Evolutionary conservation across 64 coral and sea anemone genomes (phyloP).

Genomic region (Pachyseris speciosa): DNA sequence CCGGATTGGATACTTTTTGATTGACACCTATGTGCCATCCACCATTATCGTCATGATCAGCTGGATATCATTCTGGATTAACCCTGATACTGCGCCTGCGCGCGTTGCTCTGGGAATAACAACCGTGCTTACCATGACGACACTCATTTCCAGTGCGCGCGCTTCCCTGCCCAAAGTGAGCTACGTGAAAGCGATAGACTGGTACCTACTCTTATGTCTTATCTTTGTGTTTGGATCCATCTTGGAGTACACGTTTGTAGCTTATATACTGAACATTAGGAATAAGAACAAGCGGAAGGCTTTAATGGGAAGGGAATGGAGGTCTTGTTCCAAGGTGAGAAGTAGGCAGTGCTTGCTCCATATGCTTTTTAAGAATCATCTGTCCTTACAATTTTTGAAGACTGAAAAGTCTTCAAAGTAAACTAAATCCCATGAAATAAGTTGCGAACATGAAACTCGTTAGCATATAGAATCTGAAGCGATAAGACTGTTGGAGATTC

Average conservation of each 20-base stretch:
- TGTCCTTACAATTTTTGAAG: too few relatives aligned
- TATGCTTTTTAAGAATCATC: too few relatives aligned
- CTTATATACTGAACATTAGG: slow-evolving; percentile 54
- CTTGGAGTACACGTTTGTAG: slow-evolving; percentile 94
- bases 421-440: too few relatives aligned
- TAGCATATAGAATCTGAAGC: too few relatives aligned
- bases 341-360: neutral
- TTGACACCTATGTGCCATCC: slow-evolving; percentile 96
- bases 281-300: slow-evolving; percentile 21
- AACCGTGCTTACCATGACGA: slow-evolving; percentile 98
- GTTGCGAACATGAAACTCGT: too few relatives aligned
- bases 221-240: slow-evolving; percentile 98
- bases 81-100: slow-evolving; percentile 91
- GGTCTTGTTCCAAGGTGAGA: neutral
- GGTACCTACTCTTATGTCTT: slow-evolving; percentile 85
- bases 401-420: too few relatives aligned
- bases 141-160: slow-evolving; percentile 85
- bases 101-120: slow-evolving; percentile 97
- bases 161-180: slow-evolving; percentile 90
- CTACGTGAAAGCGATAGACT: slow-evolving; percentile 99
- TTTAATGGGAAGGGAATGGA: neutral
- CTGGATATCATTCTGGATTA: slow-evolving; percentile 99
- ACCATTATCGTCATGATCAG: slow-evolving; percentile 95
- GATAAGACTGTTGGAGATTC: too few relatives aligned
- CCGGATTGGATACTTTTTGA: slow-evolving; percentile 93